These are phyloP conservation scores for Riparia riparia DNA, from an alignment of 2,113 vertebrate genomes.

Conservation along the genomic window DNA sequence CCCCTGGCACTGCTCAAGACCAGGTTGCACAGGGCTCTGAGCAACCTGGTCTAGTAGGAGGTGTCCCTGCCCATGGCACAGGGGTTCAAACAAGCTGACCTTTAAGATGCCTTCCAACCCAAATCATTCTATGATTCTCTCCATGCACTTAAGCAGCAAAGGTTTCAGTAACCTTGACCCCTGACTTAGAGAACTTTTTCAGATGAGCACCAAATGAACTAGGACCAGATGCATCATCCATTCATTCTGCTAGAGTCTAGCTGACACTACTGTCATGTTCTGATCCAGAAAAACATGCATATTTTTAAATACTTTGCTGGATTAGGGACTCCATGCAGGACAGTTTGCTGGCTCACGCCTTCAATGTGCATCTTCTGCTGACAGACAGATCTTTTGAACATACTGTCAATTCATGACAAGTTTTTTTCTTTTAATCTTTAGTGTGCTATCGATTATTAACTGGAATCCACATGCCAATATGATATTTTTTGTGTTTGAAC, in stretches of 20 bases:
- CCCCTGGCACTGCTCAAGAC: not conserved
- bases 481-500: not conserved
- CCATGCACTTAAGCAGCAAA: rapidly evolving
- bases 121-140: not conserved
- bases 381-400: not conserved
- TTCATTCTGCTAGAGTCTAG: not conserved
- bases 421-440: not conserved
- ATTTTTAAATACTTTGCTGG: not conserved
- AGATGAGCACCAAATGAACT: not conserved
- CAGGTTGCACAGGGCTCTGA: rapidly evolving
- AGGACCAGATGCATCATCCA: not conserved
- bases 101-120: not conserved
- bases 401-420: not conserved
- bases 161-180: not conserved
- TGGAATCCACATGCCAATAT: not conserved
- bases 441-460: not conserved
- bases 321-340: not conserved
- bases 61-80: not conserved
- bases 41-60: not conserved
- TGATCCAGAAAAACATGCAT: not conserved
- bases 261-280: not conserved
- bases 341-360: not conserved
- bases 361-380: not conserved
- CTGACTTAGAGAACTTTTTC: not conserved
- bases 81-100: not conserved